Base-by-base conservation (phyloP, 2,888 invertebrate species). In the Amphipyra berbera region DNA sequence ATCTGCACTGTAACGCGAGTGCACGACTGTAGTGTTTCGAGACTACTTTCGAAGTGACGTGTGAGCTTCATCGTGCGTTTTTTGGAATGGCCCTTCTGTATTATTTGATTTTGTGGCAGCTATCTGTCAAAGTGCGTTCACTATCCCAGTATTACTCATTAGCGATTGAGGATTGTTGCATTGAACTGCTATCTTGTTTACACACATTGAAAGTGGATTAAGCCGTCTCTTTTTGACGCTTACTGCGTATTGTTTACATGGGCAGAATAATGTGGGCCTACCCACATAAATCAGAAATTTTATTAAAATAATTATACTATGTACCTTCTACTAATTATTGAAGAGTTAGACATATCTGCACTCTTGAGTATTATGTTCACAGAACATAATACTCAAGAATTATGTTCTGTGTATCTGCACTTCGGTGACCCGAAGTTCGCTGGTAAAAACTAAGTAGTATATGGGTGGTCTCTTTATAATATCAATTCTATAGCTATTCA, bases 71-170 rank as follows among this genome's bases (percentile, higher is more conserved):
- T 21, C 21, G 21, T 21, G 21, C 21, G 3, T 21, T 21, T 21
- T 21, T 21, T 3, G 21, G 21, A 21, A 21, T 21, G 21, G 9
- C 0, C 7, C 44, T 70, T 69, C 62, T 71, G 54, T 13, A 10
- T 1, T 0, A 0, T 0, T 2, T 9, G 44, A 0, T 0, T 9
- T 30, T n/a, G n/a, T 42, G 44, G 1, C 21, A 12, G 13, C 14
- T 50, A 63, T 42, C 61, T 76, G 61, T 57, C 73, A 76, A 61
- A 61, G 55, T 67, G 63, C 63, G 63, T 67, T 76, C 53, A 56
- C 49, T 61, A 65, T 46, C 21, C 21, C 21, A n/a, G n/a, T n/a
- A 21, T 21, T 21, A 2, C 65, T 50, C 37, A 70, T 47, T 57
- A 46, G 45, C 53, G 42, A 60, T 59, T 46, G 6, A 27, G 14